Percentiles rank a stretch among this genome's conserved stretches.
phyloP scores from a whole-genome alignment of 2,113 vertebrate genomes.

The Trematocara unimaculatum region DNA sequence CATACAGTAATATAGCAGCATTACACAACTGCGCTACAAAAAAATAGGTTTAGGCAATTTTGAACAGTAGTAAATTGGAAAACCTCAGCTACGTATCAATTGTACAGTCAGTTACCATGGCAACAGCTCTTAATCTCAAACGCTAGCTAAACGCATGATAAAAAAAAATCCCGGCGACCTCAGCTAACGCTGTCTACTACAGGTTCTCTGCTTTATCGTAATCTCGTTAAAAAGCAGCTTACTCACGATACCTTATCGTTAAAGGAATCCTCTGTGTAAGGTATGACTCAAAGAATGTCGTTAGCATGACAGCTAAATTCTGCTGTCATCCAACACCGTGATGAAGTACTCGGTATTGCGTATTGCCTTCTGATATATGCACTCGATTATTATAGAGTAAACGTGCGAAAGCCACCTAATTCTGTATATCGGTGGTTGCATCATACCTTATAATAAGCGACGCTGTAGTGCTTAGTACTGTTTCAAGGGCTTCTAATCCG shows the following conservation, averaged over 20 bases:
- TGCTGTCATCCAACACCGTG: background rate
- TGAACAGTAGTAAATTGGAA: background rate
- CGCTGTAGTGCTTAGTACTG: background rate
- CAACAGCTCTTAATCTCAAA: conserved; percentile 15
- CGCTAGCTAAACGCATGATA: background rate
- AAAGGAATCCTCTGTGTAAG: background rate
- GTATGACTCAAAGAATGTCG: background rate
- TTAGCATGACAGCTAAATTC: conserved; percentile 11
- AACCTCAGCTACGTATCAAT: background rate
- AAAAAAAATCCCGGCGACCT: background rate
- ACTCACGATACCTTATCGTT: background rate
- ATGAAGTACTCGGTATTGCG: background rate
- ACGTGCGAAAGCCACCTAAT: background rate
- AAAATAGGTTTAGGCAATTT: background rate
- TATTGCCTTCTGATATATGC: background rate
- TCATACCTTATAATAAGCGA: background rate
- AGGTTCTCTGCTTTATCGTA: background rate
- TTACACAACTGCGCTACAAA: too few relatives aligned
- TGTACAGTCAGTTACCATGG: conserved; percentile 39
- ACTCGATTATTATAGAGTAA: background rate
- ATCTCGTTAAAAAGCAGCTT: background rate
- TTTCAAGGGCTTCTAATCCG: conserved; percentile 54
- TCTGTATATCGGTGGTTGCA: background rate
- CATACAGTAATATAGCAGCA: background rate
- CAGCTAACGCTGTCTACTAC: background rate